phyloP scores from a whole-genome alignment of 2,888 invertebrate genomes.

The Eumacrocentrus americanus region DNA sequence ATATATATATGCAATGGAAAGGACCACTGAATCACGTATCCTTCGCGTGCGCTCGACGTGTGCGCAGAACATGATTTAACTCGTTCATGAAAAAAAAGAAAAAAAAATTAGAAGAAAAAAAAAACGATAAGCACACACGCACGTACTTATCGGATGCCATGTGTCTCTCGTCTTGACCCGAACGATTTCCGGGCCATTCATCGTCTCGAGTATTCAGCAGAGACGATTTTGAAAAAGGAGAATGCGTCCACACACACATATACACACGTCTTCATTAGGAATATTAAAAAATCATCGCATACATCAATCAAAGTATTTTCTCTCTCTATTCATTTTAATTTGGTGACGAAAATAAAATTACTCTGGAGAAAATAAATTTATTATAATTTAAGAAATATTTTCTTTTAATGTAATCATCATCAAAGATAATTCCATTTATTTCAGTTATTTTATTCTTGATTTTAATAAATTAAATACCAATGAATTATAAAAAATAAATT shows the following conservation, averaged over 20 bases:
- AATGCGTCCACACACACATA: background rate
- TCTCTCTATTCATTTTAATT: background rate
- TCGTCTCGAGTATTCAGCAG: background rate
- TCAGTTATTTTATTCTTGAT: too few relatives aligned
- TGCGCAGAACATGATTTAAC: constrained; percentile 33
- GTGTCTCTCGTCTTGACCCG: constrained; percentile 32
- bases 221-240: background rate
- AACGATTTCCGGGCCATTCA: constrained; percentile 33
- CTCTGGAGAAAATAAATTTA: background rate
- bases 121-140: constrained; percentile 37
- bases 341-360: background rate
- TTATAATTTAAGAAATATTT: background rate
- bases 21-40: background rate
- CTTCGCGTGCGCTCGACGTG: background rate
- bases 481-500: too few relatives aligned
- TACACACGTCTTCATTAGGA: background rate
- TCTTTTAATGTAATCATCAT: too few relatives aligned
- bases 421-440: too few relatives aligned
- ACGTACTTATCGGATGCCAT: constrained; percentile 29
- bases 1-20: too few relatives aligned
- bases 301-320: background rate
- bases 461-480: too few relatives aligned
- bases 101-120: constrained; percentile 10
- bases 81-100: background rate
- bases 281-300: background rate